phyloP scores from a whole-genome alignment of 2,888 invertebrate genomes.

The Drosophila barbarae region DNA sequence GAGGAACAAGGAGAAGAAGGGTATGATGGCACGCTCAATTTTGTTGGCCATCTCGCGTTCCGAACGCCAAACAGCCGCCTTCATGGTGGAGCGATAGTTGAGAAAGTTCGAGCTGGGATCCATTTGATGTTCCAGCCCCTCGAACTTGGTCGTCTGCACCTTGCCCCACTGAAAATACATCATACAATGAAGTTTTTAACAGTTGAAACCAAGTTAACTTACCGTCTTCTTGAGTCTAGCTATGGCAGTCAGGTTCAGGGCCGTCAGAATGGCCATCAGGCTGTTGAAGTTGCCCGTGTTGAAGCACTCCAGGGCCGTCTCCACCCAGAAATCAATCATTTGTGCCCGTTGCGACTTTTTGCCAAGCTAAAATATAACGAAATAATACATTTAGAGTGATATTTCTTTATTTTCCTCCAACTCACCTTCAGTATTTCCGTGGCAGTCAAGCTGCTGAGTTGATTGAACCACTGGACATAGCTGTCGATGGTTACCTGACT shows the following conservation, averaged over 20 bases:
- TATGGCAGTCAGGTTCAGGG: conserved; percentile 94
- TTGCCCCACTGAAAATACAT: conserved; percentile 86
- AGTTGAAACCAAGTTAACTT: conserved; percentile 72
- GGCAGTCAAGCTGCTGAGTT: conserved; percentile 94
- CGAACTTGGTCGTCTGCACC: conserved; percentile 89
- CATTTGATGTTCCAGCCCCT: conserved; percentile 91
- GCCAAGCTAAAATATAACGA: conserved; percentile 83
- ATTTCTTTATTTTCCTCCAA: fast-evolving
- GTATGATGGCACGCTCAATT: conserved; percentile 90
- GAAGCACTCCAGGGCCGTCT: conserved; percentile 96
- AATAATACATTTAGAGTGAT: neutral
- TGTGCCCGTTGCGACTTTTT: conserved; percentile 95
- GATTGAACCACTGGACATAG: conserved; percentile 98
- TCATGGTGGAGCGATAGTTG: conserved; percentile 90
- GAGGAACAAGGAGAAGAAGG: conserved; percentile 91
- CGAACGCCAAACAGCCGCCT: conserved; percentile 90
- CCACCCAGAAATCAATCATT: conserved; percentile 96
- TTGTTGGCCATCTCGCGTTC: conserved; percentile 85
- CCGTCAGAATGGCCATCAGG: conserved; percentile 97
- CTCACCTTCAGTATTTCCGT: conserved; percentile 94
- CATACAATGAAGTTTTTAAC: fast-evolving
- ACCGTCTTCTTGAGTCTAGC: conserved; percentile 97
- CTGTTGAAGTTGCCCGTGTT: conserved; percentile 99
- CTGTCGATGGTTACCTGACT: conserved; percentile 87
- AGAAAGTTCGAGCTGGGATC: conserved; percentile 91